A percentile compares a stretch with the other conserved stretches of the same genome.
These are phyloP conservation scores for Chionomys nivalis DNA, from an alignment of 2,113 vertebrate genomes.

Conservation along the genomic window DNA sequence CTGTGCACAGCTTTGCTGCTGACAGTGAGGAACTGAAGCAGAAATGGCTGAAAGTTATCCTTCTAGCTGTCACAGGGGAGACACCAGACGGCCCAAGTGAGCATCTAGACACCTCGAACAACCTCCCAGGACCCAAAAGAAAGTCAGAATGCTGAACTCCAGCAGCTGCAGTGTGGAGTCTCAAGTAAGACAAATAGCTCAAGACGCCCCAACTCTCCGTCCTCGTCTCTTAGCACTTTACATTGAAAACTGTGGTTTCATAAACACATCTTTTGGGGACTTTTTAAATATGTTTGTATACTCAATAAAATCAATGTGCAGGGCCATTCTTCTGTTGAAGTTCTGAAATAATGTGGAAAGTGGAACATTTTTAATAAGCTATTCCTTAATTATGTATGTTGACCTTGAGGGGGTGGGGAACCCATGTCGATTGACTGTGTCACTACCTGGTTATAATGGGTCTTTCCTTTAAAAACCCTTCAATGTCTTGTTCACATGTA, in stretches of 20 bases:
- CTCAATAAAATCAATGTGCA: conserved; percentile 81
- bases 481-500: conserved; percentile 77
- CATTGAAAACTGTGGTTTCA: conserved; percentile 81
- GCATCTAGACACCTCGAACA: conserved; percentile 75
- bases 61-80: conserved; percentile 94
- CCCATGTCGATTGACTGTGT: conserved; percentile 67
- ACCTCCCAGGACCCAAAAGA: conserved; percentile 79
- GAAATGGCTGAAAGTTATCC: conserved; percentile 95
- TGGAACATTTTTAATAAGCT: conserved; percentile 64
- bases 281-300: conserved; percentile 84
- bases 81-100: conserved; percentile 83
- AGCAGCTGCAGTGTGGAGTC: not conserved
- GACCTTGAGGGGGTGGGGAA: conserved; percentile 64
- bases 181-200: not conserved
- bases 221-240: conserved; percentile 87
- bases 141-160: conserved; percentile 79
- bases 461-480: conserved; percentile 76
- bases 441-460: conserved; percentile 76
- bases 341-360: conserved; percentile 83
- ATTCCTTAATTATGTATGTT: conserved; percentile 71
- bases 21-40: conserved; percentile 96
- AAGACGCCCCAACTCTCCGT: conserved; percentile 72
- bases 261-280: conserved; percentile 72
- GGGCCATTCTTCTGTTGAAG: conserved; percentile 81
- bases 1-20: conserved; percentile 94